Evolutionary conservation across 1,140 invertebrate genomes (phyloP), one percentile per base, ranked within the genome.

Genomic region (Trachymyrmex septentrionalis): DNA sequence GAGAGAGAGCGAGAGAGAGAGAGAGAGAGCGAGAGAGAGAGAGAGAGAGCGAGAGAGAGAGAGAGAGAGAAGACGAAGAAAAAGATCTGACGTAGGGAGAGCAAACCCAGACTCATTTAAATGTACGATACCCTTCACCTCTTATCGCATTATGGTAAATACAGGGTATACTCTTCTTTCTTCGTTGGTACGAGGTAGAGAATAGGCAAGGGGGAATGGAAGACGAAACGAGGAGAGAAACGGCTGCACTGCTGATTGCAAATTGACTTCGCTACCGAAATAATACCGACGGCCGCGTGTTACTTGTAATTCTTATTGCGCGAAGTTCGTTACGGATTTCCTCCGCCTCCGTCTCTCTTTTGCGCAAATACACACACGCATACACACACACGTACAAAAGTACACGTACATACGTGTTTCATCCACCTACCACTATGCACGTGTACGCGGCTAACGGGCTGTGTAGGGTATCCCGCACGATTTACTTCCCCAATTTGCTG

Each of bases 121-220:
- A 93, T 94, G 94, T 93, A 93, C 92, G 91, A 94, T 94, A 93
- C 88, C 85, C 86, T 90, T 90, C 92, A 91, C 89, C 93, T 92
- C 92, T 94, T 94, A 93, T 93, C 93, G 92, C 92, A 94, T 94
- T 94, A 94, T 94, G 93, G 90, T 94, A 94, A 94, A 94, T 94
- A 94, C 92, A 89, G 88, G 90, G 88, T 92, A 69, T 84, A 87
- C 85, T 92, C 88, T 89, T 92, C 80, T 84, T 84, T 84, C 69
- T 86, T 90, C 88, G 87, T 48, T 38, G 71, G n/a, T 27, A 19
- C 64, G 78, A 80, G 84, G 57, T 88, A 90, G 80, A 66, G 73
- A 86, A 76, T 61, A 67, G 77, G 71, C 67, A 57, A 88, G 84
- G 86, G 64, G 80, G 64, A 75, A 63, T 64, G 24, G 34, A n/a